Conservation (phyloP, 2,113 vertebrate species). For the Thinocorus orbignyianus region DNA sequence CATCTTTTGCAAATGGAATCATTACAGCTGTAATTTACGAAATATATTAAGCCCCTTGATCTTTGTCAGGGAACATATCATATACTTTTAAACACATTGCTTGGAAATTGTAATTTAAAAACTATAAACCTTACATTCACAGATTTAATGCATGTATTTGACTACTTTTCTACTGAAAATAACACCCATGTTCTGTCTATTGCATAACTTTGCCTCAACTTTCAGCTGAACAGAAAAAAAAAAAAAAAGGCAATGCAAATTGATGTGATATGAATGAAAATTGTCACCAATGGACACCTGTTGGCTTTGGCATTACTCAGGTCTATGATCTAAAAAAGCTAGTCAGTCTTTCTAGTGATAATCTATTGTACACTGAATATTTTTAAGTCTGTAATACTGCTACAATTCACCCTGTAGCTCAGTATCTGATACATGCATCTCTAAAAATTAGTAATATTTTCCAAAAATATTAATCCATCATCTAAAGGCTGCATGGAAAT, state of each 20-base stretch:
- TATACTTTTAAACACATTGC: constrained; percentile 71
- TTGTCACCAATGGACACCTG: constrained; percentile 1
- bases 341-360: background rate
- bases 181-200: constrained; percentile 21
- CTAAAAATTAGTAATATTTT: background rate
- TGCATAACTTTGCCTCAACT: background rate
- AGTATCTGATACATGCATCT: background rate
- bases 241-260: background rate
- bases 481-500: background rate
- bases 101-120: constrained; percentile 68
- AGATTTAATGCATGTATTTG: constrained; percentile 49
- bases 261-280: constrained; percentile 21
- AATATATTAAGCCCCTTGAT: constrained; percentile 77
- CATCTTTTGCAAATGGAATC: constrained; percentile 76
- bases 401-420: background rate
- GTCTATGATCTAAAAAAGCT: background rate
- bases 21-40: constrained; percentile 77
- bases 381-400: background rate
- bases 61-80: constrained; percentile 65
- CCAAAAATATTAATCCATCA: background rate
- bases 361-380: background rate
- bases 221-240: constrained; percentile 24
- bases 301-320: constrained; percentile 7
- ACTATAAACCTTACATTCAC: constrained; percentile 41
- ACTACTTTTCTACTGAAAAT: constrained; percentile 34